phyloP scores from a whole-genome alignment of 2,888 invertebrate species.

The Euplagia quadripunctaria region DNA sequence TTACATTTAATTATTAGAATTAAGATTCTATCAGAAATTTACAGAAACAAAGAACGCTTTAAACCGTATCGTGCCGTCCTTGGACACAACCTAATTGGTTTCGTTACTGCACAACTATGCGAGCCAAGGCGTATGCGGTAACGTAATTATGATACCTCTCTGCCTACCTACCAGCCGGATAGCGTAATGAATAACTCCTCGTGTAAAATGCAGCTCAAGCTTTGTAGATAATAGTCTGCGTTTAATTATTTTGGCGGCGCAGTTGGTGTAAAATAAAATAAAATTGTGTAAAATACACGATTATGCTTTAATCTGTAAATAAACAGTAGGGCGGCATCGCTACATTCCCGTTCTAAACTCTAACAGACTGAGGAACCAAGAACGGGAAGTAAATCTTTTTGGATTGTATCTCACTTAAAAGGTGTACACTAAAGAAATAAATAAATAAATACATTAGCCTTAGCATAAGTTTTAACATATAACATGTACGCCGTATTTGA shows the following conservation, averaged over 20 bases:
- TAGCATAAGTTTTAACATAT: neutral
- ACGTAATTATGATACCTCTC: constrained; percentile 68
- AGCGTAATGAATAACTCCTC: constrained; percentile 60
- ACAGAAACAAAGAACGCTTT: neutral
- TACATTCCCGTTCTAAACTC: neutral
- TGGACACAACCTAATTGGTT: constrained; percentile 74
- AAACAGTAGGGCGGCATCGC: neutral
- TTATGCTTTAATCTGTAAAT: neutral
- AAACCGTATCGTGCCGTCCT: constrained; percentile 52
- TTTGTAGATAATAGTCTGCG: constrained; percentile 22
- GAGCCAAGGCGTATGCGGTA: constrained; percentile 55
- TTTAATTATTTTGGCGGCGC: constrained; percentile 42
- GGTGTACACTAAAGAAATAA: no score
- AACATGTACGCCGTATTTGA: no score
- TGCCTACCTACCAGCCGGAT: constrained; percentile 43
- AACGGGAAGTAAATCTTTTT: no score
- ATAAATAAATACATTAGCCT: no score
- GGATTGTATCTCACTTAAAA: no score
- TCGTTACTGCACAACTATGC: constrained; percentile 73
- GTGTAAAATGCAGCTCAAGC: constrained; percentile 57
- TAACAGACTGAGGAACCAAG: neutral
- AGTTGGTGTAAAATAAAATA: neutral
- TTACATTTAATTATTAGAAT: neutral
- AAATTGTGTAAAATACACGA: neutral
- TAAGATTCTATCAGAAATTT: neutral